Conservation (phyloP, 2,797 vertebrate species). For the Masticophis lateralis region DNA sequence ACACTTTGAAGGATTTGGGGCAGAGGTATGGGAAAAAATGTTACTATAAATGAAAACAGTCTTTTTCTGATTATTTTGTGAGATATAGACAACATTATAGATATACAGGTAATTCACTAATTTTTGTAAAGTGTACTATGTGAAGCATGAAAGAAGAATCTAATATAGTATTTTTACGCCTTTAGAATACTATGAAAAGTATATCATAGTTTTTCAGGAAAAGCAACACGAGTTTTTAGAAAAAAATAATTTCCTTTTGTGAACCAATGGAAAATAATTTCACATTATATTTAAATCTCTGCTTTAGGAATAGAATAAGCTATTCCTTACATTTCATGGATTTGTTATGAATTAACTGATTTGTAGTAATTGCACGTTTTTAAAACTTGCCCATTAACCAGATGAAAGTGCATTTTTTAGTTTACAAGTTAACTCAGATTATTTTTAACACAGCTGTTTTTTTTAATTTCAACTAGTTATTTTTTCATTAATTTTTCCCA, state of each 20-base stretch:
- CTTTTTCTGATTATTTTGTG: not conserved
- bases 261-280: not conserved
- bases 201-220: not conserved
- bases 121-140: not conserved
- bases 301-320: not conserved
- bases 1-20: not conserved
- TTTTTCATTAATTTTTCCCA: not conserved
- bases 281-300: not conserved
- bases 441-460: not conserved
- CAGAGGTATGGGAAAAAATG: not conserved
- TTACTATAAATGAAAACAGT: not conserved
- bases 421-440: not conserved
- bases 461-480: not conserved
- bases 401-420: not conserved
- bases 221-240: not conserved
- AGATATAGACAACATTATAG: not conserved
- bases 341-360: not conserved
- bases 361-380: not conserved
- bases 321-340: not conserved
- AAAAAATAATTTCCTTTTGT: not conserved
- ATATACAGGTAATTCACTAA: not conserved
- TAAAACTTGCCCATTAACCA: not conserved
- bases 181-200: not conserved
- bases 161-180: not conserved
- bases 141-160: not conserved